A percentile compares a stretch with the other conserved stretches of the same genome.
Evolutionary conservation across 2,888 invertebrate species (phyloP).

Genomic region (Erebia aethiops): DNA sequence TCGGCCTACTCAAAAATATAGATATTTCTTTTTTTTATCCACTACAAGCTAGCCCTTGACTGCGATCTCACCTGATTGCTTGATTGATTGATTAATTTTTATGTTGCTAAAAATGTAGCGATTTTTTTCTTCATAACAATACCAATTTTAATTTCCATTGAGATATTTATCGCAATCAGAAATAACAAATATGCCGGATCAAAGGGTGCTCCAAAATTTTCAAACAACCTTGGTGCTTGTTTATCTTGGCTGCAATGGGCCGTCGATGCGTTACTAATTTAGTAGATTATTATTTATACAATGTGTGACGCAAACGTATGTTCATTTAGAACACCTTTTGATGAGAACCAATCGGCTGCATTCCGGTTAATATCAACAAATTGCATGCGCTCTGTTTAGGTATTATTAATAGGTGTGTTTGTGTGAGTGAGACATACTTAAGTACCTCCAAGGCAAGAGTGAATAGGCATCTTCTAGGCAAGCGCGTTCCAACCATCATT

Average conservation of each 20-base stretch:
- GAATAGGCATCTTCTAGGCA: no score
- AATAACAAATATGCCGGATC: conserved; percentile 38
- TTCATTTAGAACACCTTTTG: conserved; percentile 54
- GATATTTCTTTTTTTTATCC: no score
- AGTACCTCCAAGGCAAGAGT: no score
- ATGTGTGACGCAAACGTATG: conserved; percentile 44
- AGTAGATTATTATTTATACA: conserved; percentile 44
- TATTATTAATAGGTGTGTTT: conserved; percentile 62
- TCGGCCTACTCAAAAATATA: background rate
- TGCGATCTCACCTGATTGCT: no score
- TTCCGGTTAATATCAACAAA: conserved; percentile 55
- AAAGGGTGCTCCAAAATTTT: conserved; percentile 32
- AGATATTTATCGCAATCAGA: conserved; percentile 3
- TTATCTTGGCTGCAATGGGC: conserved; percentile 52
- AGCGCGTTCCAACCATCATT: no score
- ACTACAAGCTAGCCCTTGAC: no score
- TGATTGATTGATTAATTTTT: no score
- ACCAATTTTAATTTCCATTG: background rate
- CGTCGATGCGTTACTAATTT: conserved; percentile 45
- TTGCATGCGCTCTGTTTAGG: conserved; percentile 50
- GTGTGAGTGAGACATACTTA: background rate
- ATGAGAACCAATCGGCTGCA: conserved; percentile 62
- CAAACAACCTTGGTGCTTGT: conserved; percentile 46
- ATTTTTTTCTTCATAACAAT: background rate
- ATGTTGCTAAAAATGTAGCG: background rate